Conservation (phyloP, 2,113 vertebrate species). For the Stomatorhinus ivindoensis region DNA sequence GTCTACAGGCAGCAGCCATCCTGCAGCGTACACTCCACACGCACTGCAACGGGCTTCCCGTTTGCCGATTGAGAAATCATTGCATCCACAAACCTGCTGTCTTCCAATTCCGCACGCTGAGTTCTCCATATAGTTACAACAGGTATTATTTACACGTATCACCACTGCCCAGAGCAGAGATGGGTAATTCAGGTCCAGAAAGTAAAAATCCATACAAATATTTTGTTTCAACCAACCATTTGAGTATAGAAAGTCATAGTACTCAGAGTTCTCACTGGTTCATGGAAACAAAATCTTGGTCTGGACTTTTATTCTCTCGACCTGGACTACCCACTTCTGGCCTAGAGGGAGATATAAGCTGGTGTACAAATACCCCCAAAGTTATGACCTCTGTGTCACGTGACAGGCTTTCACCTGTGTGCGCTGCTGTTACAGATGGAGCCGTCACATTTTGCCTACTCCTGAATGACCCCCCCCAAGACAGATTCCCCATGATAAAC, state of each 20-base stretch:
- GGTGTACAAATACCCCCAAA: not conserved
- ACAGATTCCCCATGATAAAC: constrained; percentile 3
- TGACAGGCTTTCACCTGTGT: not conserved
- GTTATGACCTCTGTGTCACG: not conserved
- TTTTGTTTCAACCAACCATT: not conserved
- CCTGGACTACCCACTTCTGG: not conserved
- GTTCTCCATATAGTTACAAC: not conserved
- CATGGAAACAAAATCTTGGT: not conserved
- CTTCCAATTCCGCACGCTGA: not conserved
- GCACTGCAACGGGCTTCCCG: not conserved
- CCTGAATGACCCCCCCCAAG: not conserved
- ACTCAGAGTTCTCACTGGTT: not conserved
- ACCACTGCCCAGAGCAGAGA: not conserved
- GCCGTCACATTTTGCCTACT: not conserved
- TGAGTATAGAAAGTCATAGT: no score
- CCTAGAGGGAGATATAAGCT: not conserved
- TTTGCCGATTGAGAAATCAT: not conserved
- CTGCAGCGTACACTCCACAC: not conserved
- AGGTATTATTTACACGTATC: not conserved
- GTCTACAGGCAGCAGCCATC: not conserved
- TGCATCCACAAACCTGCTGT: not conserved
- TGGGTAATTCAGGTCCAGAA: not conserved
- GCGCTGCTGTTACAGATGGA: no score
- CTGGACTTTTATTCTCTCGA: not conserved
- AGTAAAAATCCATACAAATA: not conserved